phyloP scores from a whole-genome alignment of 2,113 vertebrate species.

The Microcebus lehilahytsara region DNA sequence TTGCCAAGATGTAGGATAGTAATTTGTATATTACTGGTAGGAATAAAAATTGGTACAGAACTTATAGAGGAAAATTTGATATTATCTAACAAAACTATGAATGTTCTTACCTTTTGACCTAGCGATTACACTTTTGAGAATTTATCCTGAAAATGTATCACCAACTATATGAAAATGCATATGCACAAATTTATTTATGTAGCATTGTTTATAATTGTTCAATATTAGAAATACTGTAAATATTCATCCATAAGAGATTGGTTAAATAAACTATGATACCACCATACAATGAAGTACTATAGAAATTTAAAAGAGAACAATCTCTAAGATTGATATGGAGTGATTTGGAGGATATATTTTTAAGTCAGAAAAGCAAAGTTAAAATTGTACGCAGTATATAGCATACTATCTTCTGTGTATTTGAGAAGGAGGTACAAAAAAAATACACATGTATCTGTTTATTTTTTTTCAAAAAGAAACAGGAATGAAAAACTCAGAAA shows the following conservation, averaged over 20 bases:
- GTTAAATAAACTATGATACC: neutral
- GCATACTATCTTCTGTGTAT: neutral
- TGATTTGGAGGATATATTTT: neutral
- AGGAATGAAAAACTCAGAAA: neutral
- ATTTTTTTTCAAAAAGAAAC: neutral
- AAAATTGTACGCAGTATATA: neutral
- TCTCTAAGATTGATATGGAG: neutral
- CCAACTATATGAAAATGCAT: neutral
- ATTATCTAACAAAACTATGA: neutral
- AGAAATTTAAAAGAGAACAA: neutral
- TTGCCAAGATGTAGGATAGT: neutral
- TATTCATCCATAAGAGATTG: neutral
- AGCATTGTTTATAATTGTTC: neutral
- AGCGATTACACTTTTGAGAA: neutral
- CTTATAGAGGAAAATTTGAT: neutral
- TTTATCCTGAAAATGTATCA: neutral
- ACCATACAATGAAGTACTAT: neutral
- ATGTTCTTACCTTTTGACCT: neutral
- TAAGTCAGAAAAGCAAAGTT: neutral
- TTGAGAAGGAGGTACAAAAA: neutral
- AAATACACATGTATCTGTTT: neutral
- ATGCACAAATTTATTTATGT: neutral
- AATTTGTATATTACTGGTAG: neutral
- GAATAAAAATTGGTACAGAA: neutral
- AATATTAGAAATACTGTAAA: neutral